A percentile compares a stretch with the other conserved stretches of the same genome.
These are phyloP conservation scores for Phaetusa simplex DNA, from an alignment of 2,113 vertebrate genomes.

Conservation along the genomic window DNA sequence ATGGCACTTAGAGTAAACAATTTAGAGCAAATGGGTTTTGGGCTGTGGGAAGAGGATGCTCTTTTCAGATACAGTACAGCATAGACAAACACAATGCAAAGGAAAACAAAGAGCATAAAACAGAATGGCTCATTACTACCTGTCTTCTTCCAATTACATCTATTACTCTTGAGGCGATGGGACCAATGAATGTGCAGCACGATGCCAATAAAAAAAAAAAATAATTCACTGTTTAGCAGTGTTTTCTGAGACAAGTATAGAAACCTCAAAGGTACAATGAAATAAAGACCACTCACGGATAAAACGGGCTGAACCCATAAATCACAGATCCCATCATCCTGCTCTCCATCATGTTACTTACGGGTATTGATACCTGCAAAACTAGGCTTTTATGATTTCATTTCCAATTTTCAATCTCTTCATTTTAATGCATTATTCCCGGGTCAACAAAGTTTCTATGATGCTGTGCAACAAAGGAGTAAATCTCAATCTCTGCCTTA, in stretches of 20 bases:
- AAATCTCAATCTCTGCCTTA: background rate
- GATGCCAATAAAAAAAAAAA: background rate
- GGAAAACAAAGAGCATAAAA: background rate
- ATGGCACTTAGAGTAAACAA: slow-evolving; percentile 6
- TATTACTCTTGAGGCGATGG: background rate
- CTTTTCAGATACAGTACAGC: background rate
- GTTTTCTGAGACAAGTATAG: background rate
- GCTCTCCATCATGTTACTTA: background rate
- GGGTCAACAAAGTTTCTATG: background rate
- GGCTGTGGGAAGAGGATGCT: slow-evolving; percentile 35
- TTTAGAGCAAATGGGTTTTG: background rate
- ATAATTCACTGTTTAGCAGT: background rate
- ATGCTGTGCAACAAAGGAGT: background rate
- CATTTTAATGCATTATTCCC: background rate
- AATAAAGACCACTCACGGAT: background rate
- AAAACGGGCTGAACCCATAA: background rate
- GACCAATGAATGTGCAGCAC: background rate
- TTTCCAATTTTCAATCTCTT: background rate
- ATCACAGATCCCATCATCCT: background rate
- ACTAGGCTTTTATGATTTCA: background rate
- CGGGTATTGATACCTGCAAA: background rate
- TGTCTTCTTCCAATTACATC: background rate
- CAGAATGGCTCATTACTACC: background rate
- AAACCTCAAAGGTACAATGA: background rate
- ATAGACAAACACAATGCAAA: background rate